A percentile compares a stretch with the other conserved stretches of the same genome.
These are phyloP conservation scores for Sisor rabdophorus DNA, from an alignment of 2,113 vertebrate species.

Conservation along the genomic window DNA sequence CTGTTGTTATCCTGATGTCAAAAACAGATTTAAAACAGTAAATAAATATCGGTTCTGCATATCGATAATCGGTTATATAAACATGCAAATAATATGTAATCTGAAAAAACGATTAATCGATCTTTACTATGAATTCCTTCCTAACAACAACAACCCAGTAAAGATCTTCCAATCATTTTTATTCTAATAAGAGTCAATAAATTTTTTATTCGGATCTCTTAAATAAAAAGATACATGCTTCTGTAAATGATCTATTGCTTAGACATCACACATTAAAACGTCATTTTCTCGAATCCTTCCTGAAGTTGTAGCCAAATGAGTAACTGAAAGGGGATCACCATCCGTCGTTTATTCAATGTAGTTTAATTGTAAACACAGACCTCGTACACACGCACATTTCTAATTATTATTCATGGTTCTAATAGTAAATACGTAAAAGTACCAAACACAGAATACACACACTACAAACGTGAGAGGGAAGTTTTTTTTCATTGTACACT, in stretches of 20 bases:
- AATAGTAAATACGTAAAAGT: too few species aligned
- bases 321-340: neutral
- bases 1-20: too few species aligned
- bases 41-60: too few species aligned
- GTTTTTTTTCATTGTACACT: slow-evolving; percentile 18
- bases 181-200: neutral
- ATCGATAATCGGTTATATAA: too few species aligned
- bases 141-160: neutral
- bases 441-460: slow-evolving; percentile 26
- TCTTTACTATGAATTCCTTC: neutral
- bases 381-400: slow-evolving; percentile 4
- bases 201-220: neutral
- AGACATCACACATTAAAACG: neutral
- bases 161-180: too few species aligned
- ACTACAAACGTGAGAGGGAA: slow-evolving; percentile 4
- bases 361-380: slow-evolving; percentile 32
- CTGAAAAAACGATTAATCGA: too few species aligned
- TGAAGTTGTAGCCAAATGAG: neutral
- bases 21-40: too few species aligned
- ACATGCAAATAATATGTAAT: too few species aligned
- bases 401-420: too few species aligned
- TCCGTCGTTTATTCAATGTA: slow-evolving; percentile 28
- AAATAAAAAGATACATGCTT: neutral
- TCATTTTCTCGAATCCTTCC: neutral
- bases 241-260: neutral